These are phyloP conservation scores for Erpornis zantholeuca DNA, from an alignment of 2,113 vertebrate genomes.

Conservation along the genomic window DNA sequence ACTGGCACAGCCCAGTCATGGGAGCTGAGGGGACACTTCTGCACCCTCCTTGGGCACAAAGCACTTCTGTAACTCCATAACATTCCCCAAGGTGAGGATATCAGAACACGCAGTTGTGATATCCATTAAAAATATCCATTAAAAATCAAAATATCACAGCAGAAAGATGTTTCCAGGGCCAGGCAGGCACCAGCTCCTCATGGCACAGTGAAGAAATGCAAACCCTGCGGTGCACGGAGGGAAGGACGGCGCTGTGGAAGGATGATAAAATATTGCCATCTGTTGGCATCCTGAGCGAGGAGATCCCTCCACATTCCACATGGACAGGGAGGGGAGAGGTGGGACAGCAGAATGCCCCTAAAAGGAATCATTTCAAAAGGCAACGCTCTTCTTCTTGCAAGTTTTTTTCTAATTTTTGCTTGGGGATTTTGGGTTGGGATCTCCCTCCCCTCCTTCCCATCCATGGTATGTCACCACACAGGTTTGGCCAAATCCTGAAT, in stretches of 20 bases:
- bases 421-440: background rate
- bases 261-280: slow-evolving; percentile 78
- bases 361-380: background rate
- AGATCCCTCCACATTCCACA: background rate
- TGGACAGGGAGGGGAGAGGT: background rate
- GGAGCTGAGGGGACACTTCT: background rate
- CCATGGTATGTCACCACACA: background rate
- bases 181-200: background rate
- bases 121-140: background rate
- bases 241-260: background rate
- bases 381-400: background rate
- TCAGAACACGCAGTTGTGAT: background rate
- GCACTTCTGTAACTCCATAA: background rate
- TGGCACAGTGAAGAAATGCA: background rate
- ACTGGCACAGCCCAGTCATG: background rate
- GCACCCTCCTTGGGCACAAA: background rate
- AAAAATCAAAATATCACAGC: background rate
- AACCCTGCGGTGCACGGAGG: background rate
- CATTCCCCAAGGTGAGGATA: background rate
- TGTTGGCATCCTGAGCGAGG: slow-evolving; percentile 70
- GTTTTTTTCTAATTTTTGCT: background rate
- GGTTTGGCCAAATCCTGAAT: background rate
- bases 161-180: background rate
- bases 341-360: background rate
- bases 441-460: background rate